Conservation (phyloP, 2,888 invertebrate species). For the Imbricaverruca yamaguchii region DNA sequence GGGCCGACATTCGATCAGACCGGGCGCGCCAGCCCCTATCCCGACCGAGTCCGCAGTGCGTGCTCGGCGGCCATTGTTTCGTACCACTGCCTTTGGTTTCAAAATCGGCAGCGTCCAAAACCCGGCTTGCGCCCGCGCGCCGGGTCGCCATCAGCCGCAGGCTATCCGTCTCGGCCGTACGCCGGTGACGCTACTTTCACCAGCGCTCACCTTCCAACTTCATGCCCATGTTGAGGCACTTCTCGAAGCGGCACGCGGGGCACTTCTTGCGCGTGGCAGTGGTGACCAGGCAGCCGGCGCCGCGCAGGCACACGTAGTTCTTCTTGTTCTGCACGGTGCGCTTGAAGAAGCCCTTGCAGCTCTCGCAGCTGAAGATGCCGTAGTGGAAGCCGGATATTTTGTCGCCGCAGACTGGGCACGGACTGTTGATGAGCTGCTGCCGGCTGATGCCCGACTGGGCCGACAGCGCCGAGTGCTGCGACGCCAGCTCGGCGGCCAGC, state of each 20-base stretch:
- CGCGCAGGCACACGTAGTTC: conserved; percentile 86
- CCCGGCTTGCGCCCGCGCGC: no score
- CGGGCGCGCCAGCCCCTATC: no score
- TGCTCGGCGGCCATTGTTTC: no score
- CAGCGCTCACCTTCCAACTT: conserved; percentile 69
- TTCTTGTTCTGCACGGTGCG: conserved; percentile 97
- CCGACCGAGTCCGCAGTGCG: no score
- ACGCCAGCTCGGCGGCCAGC: conserved; percentile 37
- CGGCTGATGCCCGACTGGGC: conserved; percentile 71
- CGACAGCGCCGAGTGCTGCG: conserved; percentile 46
- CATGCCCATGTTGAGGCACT: conserved; percentile 93
- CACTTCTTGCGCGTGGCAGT: conserved; percentile 92
- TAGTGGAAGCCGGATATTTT: conserved; percentile 96
- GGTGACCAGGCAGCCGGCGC: conserved; percentile 84
- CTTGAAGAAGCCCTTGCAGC: conserved; percentile 97
- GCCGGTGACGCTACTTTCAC: no score
- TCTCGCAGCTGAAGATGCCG: conserved; percentile 95
- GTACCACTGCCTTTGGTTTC: no score
- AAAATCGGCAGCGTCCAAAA: no score
- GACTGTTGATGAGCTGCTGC: conserved; percentile 83
- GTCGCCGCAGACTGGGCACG: conserved; percentile 91
- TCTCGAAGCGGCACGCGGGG: conserved; percentile 92
- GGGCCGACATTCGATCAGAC: no score
- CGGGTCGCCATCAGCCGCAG: no score
- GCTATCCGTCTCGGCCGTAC: no score